phyloP scores from a whole-genome alignment of 2,113 vertebrate species.

The Poeciliopsis prolifica region DNA sequence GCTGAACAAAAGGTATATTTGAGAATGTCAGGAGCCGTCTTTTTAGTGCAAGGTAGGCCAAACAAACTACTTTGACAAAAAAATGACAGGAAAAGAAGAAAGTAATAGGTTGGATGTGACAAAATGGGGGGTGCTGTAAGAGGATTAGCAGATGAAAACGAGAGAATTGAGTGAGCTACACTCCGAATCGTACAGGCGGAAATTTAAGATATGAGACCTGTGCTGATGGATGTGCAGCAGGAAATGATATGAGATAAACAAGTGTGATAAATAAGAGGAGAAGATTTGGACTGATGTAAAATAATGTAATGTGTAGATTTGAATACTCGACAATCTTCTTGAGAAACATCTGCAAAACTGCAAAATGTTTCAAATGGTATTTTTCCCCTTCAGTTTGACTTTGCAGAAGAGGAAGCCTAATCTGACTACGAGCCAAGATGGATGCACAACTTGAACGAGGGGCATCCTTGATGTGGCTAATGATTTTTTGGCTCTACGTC shows the following conservation, averaged over 20 bases:
- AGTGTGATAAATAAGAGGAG: neutral
- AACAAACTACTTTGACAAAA: constrained; percentile 4
- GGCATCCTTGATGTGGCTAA: constrained; percentile 4
- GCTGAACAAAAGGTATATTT: neutral
- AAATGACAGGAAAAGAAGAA: constrained; percentile 8
- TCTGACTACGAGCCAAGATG: neutral
- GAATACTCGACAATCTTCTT: neutral
- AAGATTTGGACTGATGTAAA: neutral
- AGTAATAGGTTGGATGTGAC: constrained; percentile 26
- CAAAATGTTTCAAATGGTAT: neutral
- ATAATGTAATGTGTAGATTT: neutral
- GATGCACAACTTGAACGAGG: neutral
- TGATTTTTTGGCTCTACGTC: constrained; percentile 1
- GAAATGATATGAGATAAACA: constrained; percentile 18
- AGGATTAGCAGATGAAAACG: constrained; percentile 45
- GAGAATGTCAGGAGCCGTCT: neutral
- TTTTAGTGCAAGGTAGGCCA: neutral
- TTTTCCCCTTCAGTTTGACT: neutral
- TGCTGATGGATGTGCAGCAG: neutral
- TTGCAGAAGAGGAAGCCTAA: neutral
- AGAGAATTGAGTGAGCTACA: constrained; percentile 37
- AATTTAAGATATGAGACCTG: constrained; percentile 20
- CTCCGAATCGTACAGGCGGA: constrained; percentile 1
- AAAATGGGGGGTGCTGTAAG: constrained; percentile 26
- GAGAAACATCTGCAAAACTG: constrained; percentile 3